A percentile compares a stretch with the other conserved stretches of the same genome.
Conservation (phyloP, 2,888 invertebrate genomes). For the Hylaea fasciaria region DNA sequence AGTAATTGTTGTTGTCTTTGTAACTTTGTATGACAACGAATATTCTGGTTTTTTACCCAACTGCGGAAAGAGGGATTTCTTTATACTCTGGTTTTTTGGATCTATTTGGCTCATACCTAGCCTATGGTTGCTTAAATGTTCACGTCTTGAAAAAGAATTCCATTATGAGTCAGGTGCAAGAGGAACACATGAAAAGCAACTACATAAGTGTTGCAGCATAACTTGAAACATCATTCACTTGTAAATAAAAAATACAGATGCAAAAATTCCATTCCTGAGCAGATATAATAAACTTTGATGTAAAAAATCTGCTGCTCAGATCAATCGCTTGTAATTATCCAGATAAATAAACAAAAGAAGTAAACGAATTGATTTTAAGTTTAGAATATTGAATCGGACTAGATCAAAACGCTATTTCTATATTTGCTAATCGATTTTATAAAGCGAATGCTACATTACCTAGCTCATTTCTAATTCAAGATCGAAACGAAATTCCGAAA, state of each 20-base stretch:
- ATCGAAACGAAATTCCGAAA: neutral
- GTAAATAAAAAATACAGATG: constrained; percentile 1
- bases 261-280: constrained; percentile 3
- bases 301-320: constrained; percentile 6
- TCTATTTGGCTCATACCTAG: too few species aligned
- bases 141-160: too few species aligned
- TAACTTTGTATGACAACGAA: too few species aligned
- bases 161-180: too few species aligned
- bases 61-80: too few species aligned
- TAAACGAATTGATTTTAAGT: constrained; percentile 3
- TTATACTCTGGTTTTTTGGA: too few species aligned
- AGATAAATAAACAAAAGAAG: constrained; percentile 16
- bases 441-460: neutral
- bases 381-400: neutral
- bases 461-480: neutral
- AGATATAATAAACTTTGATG: constrained; percentile 4
- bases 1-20: too few species aligned
- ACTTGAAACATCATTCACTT: too few species aligned
- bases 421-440: neutral
- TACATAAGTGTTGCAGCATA: too few species aligned
- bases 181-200: too few species aligned
- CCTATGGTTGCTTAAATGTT: too few species aligned
- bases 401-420: neutral
- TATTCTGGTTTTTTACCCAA: too few species aligned
- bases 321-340: constrained; percentile 10